Percentiles rank a stretch among this genome's conserved stretches.
phyloP scores from a whole-genome alignment of 1,140 invertebrate genomes.

The Dryas iulia region DNA sequence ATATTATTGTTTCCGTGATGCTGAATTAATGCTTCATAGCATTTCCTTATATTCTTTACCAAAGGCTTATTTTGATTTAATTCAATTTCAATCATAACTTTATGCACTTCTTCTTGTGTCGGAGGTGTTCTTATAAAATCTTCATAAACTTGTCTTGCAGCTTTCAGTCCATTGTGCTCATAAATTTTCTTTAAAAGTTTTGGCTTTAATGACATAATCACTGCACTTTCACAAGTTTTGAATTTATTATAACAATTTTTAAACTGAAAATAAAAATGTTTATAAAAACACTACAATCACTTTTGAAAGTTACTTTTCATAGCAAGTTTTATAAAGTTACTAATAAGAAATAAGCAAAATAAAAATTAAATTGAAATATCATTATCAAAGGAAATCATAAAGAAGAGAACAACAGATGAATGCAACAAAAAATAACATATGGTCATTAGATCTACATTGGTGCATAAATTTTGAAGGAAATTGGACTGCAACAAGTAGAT shows the following conservation, averaged over 20 bases:
- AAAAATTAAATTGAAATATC: too few species aligned
- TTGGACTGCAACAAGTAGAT: too few species aligned
- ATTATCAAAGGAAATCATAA: too few species aligned
- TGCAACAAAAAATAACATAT: too few species aligned
- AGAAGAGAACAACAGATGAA: too few species aligned
- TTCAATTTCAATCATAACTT: constrained; percentile 66
- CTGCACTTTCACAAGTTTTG: constrained; percentile 58
- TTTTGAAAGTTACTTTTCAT: too few species aligned
- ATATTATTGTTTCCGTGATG: constrained; percentile 61
- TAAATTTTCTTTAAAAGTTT: constrained; percentile 69
- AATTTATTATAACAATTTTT: constrained; percentile 62
- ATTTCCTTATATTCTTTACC: constrained; percentile 61
- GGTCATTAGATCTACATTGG: too few species aligned
- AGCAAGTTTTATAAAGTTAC: too few species aligned
- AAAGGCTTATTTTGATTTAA: constrained; percentile 53
- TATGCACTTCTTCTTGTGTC: constrained; percentile 61
- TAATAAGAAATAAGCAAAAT: too few species aligned
- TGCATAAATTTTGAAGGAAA: too few species aligned
- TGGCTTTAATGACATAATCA: constrained; percentile 60
- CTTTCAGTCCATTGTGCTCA: constrained; percentile 61
- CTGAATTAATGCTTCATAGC: constrained; percentile 60
- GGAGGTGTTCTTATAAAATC: constrained; percentile 66
- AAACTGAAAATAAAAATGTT: constrained; percentile 53
- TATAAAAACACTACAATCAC: too few species aligned
- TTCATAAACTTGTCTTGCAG: constrained; percentile 66